These are phyloP conservation scores for Spermophilus dauricus DNA, from an alignment of 2,113 vertebrate genomes.

Conservation along the genomic window DNA sequence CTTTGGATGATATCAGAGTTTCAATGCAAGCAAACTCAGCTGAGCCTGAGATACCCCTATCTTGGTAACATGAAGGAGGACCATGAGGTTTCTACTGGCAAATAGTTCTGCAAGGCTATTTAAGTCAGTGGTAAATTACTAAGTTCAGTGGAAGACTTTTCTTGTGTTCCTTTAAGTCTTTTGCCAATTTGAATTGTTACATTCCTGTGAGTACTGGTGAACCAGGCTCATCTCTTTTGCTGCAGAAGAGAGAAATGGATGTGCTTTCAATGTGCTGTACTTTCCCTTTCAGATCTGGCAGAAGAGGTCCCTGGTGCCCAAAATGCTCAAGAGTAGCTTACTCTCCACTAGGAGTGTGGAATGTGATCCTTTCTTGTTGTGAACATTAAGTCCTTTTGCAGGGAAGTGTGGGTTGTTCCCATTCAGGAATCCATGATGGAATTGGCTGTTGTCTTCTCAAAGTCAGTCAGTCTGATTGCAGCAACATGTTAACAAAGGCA, in stretches of 20 bases:
- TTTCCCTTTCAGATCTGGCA: constrained; percentile 45
- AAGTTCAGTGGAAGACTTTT: constrained; percentile 45
- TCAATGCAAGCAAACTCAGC: constrained; percentile 8
- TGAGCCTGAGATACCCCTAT: constrained; percentile 37
- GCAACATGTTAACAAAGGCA: constrained; percentile 53
- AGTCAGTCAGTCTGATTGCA: constrained; percentile 46
- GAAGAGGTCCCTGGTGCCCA: not conserved
- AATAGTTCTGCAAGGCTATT: constrained; percentile 21
- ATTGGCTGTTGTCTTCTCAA: constrained; percentile 43
- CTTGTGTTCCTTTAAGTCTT: constrained; percentile 12
- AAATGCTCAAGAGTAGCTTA: constrained; percentile 42
- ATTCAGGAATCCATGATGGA: constrained; percentile 39
- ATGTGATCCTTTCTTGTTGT: constrained; percentile 39
- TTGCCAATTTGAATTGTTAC: constrained; percentile 40
- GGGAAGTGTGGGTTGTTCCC: not conserved
- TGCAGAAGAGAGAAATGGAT: not conserved
- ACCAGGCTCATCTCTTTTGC: constrained; percentile 41
- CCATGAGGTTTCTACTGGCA: not conserved
- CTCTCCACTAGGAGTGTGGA: not conserved
- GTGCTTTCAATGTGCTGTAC: constrained; percentile 25
- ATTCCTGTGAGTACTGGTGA: constrained; percentile 42
- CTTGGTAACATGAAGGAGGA: not conserved
- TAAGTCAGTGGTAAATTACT: constrained; percentile 39
- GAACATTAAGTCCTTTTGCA: constrained; percentile 33
- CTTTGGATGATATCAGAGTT: not conserved